A percentile compares a stretch with the other conserved stretches of the same genome.
These are phyloP conservation scores for Drosophila mettleri DNA, from an alignment of 2,888 invertebrate genomes.

Conservation along the genomic window DNA sequence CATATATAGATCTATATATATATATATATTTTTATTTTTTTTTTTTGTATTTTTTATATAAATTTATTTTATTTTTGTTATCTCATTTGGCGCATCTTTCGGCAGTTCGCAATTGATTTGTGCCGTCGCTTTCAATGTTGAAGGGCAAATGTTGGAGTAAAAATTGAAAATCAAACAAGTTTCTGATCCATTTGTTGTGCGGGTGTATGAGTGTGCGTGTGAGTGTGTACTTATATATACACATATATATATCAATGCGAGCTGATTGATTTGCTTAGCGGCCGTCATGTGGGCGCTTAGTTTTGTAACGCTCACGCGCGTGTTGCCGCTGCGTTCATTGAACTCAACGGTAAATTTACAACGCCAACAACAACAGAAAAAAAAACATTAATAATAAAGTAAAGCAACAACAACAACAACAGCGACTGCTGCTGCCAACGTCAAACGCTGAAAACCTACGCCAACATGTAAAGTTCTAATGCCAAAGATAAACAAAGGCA, in stretches of 20 bases:
- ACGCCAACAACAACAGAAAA: constrained; percentile 22
- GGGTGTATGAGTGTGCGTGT: background rate
- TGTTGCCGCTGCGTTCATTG: constrained; percentile 52
- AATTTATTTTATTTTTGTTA: constrained; percentile 48
- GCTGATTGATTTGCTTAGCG: constrained; percentile 65
- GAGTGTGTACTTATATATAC: constrained; percentile 12
- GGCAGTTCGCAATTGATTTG: constrained; percentile 54
- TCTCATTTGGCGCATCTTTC: constrained; percentile 69
- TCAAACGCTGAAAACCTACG: constrained; percentile 66
- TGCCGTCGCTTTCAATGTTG: constrained; percentile 40
- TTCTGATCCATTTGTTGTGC: constrained; percentile 47
- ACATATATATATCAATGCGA: too few species aligned
- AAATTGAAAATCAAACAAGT: constrained; percentile 14
- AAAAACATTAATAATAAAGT: constrained; percentile 44
- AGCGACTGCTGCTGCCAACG: constrained; percentile 33
- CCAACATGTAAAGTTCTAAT: constrained; percentile 82
- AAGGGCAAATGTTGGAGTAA: constrained; percentile 53
- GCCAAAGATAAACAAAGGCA: constrained; percentile 76
- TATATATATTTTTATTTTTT: constrained; percentile 38
- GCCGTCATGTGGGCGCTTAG: constrained; percentile 69
- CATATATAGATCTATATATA: constrained; percentile 13
- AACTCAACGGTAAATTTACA: constrained; percentile 80
- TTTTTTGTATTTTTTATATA: constrained; percentile 39
- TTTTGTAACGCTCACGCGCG: constrained; percentile 60
- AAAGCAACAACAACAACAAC: constrained; percentile 42